Evolutionary conservation across 2,888 invertebrate genomes (phyloP).

Genomic region (Lithophane semibrunnea): DNA sequence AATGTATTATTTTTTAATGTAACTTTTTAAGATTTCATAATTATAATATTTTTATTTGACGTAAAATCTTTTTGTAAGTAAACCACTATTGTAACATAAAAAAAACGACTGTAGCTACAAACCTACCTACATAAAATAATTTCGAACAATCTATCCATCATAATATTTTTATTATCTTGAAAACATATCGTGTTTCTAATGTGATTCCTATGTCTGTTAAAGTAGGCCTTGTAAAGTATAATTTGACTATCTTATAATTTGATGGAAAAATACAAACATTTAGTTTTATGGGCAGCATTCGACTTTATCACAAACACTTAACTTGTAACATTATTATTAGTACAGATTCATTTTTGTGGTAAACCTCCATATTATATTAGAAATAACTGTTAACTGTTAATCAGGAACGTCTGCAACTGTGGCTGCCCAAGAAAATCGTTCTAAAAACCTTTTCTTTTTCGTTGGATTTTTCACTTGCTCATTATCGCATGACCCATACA

Average conservation of each 20-base stretch:
- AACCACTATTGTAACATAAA: background rate
- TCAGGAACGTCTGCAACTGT: background rate
- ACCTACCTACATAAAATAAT: conserved; percentile 3
- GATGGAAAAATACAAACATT: conserved; percentile 41
- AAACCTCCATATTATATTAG: background rate
- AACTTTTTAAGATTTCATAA: no score
- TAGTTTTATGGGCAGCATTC: conserved; percentile 9
- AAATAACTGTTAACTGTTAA: background rate
- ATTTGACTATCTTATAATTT: conserved; percentile 32
- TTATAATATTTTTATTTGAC: no score
- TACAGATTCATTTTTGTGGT: background rate
- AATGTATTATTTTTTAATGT: background rate
- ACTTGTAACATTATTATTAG: background rate
- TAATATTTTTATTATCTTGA: conserved; percentile 31
- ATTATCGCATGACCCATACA: background rate
- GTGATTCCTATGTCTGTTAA: conserved; percentile 52
- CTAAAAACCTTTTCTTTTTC: background rate
- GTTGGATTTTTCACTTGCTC: background rate
- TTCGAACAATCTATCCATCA: conserved; percentile 24
- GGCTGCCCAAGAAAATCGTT: background rate
- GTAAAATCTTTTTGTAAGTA: background rate
- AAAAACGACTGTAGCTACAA: background rate
- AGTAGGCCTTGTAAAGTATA: conserved; percentile 43
- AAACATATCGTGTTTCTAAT: conserved; percentile 55
- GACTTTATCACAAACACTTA: conserved; percentile 13